phyloP scores from a whole-genome alignment of 92 coral and sea anemone genomes.

The Palythoa caribaeorum region DNA sequence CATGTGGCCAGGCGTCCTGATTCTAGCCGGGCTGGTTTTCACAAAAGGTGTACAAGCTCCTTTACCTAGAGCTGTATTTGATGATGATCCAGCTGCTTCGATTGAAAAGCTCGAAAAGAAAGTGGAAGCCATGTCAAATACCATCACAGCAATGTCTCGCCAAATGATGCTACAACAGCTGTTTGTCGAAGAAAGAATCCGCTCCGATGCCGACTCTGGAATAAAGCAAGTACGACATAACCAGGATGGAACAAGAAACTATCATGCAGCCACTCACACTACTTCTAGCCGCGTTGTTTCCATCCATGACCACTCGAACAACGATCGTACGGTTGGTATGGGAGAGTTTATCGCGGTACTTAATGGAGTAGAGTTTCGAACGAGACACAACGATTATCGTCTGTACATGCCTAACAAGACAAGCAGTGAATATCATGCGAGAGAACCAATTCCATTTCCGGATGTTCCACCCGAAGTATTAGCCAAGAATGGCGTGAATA shows the following conservation, averaged over 20 bases:
- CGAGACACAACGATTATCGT: slow-evolving; percentile 92
- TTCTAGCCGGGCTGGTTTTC: too few relatives aligned
- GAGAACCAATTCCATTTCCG: slow-evolving; percentile 77
- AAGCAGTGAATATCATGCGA: slow-evolving; percentile 65
- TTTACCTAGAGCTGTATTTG: neutral
- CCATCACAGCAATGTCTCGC: slow-evolving; percentile 6
- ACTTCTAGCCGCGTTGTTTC: slow-evolving; percentile 54
- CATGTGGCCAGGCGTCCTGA: too few relatives aligned
- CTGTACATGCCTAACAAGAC: slow-evolving; percentile 78
- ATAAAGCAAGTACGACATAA: slow-evolving; percentile 68
- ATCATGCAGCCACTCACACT: slow-evolving; percentile 67
- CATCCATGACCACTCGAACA: slow-evolving; percentile 88
- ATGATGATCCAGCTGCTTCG: neutral
- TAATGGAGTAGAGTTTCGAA: slow-evolving; percentile 91
- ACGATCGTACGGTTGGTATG: slow-evolving; percentile 85
- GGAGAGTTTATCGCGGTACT: slow-evolving; percentile 84
- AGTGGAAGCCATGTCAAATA: slow-evolving; percentile 3
- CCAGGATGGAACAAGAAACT: slow-evolving; percentile 62
- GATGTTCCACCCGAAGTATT: slow-evolving; percentile 84
- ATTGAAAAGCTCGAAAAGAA: neutral
- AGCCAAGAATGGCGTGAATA: slow-evolving; percentile 55
- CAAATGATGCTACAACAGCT: slow-evolving; percentile 77
- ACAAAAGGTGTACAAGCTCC: too few relatives aligned
- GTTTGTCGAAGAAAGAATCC: slow-evolving; percentile 70
- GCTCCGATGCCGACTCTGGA: slow-evolving; percentile 81